These are phyloP conservation scores for Callionymus lyra DNA, from an alignment of 2,113 vertebrate genomes.

Conservation along the genomic window DNA sequence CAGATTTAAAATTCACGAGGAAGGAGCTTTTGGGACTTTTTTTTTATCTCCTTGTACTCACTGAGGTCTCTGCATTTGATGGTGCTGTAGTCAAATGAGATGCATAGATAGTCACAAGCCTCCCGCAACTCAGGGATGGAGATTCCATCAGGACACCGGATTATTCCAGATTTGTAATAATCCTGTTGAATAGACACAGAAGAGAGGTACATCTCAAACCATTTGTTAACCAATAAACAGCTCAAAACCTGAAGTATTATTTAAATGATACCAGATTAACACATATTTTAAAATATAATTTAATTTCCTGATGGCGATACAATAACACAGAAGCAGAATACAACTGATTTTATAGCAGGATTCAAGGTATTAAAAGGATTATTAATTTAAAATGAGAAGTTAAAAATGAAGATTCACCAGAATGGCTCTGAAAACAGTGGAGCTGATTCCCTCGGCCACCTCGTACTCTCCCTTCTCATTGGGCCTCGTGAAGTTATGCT, in stretches of 20 bases:
- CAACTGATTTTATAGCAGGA: too few species aligned
- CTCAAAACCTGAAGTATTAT: too few species aligned
- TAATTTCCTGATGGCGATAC: too few species aligned
- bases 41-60: slow-evolving; percentile 78
- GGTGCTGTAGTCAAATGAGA: slow-evolving; percentile 97
- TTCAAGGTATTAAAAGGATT: too few species aligned
- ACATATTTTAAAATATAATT: too few species aligned
- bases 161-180: slow-evolving; percentile 98
- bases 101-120: slow-evolving; percentile 98
- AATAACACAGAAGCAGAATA: too few species aligned
- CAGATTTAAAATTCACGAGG: too few species aligned
- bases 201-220: slow-evolving; percentile 27
- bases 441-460: slow-evolving; percentile 96
- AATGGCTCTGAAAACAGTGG: slow-evolving; percentile 95
- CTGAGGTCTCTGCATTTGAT: slow-evolving; percentile 99
- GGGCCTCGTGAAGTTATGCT: slow-evolving; percentile 96
- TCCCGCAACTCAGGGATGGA: slow-evolving; percentile 97
- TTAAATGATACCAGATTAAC: too few species aligned
- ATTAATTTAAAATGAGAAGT: too few species aligned
- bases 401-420: slow-evolving; percentile 77
- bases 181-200: slow-evolving; percentile 71
- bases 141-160: slow-evolving; percentile 98
- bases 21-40: too few species aligned
- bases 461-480: slow-evolving; percentile 98
- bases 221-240: too few species aligned